Evolutionary conservation across 2,888 invertebrate genomes (phyloP).

Genomic region (Microdon myrmicae): DNA sequence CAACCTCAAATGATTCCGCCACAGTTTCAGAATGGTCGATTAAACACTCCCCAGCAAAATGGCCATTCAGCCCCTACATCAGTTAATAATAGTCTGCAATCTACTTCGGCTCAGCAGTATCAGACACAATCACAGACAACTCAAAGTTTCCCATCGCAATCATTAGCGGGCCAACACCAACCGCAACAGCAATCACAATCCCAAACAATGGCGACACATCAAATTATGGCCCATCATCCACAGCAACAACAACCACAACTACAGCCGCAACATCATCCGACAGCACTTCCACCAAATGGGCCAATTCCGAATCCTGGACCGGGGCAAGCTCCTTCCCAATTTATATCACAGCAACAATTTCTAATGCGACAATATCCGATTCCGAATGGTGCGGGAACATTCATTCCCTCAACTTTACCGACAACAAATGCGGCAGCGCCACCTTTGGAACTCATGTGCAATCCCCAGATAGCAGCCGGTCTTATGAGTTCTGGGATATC

Average conservation of each 20-base stretch:
- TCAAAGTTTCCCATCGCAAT: conserved; percentile 49
- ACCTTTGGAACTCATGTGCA: conserved; percentile 47
- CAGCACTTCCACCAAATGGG: conserved; percentile 20
- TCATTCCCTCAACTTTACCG: conserved; percentile 19
- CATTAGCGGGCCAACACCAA: conserved; percentile 37
- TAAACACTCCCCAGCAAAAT: conserved; percentile 55
- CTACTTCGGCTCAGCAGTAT: conserved; percentile 43
- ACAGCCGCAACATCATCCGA: conserved; percentile 43
- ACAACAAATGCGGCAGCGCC: conserved; percentile 39
- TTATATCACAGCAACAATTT: conserved; percentile 43
- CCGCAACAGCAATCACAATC: conserved; percentile 44
- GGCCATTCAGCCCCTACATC: conserved; percentile 53
- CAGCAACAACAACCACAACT: conserved; percentile 46
- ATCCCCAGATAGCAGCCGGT: conserved; percentile 38
- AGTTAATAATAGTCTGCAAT: conserved; percentile 30
- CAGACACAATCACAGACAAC: conserved; percentile 43
- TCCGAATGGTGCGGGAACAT: conserved; percentile 39
- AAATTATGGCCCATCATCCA: conserved; percentile 41
- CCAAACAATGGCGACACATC: conserved; percentile 38
- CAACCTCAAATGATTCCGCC: conserved; percentile 57
- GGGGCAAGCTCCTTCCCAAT: conserved; percentile 46
- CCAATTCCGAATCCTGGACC: conserved; percentile 24
- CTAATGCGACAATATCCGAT: conserved; percentile 37
- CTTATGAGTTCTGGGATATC: conserved; percentile 32
- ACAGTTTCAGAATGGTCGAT: conserved; percentile 63